Evolutionary conservation across 2,888 invertebrate species (phyloP).

Genomic region (Hirtodrosophila histrioides): DNA sequence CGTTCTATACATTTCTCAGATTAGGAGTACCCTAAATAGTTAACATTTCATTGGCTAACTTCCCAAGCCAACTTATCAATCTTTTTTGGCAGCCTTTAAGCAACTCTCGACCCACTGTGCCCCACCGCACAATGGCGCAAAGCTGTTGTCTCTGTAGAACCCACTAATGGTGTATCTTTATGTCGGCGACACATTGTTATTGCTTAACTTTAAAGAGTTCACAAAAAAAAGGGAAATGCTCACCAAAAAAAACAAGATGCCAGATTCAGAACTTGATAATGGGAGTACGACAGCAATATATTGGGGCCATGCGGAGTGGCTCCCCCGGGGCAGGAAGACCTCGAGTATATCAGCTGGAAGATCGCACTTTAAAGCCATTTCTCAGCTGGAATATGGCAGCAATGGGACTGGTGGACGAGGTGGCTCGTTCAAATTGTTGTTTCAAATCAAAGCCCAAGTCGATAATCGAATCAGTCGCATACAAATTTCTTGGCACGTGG

Average conservation of each 20-base stretch:
- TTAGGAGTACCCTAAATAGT: too few species aligned
- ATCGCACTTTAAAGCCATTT: conserved; percentile 40
- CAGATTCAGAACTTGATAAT: conserved; percentile 37
- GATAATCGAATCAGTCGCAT: conserved; percentile 61
- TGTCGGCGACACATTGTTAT: conserved; percentile 58
- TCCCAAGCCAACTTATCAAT: too few species aligned
- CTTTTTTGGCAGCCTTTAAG: too few species aligned
- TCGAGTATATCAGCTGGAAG: conserved; percentile 17
- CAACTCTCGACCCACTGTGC: conserved; percentile 28
- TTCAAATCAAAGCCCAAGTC: conserved; percentile 43
- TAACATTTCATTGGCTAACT: too few species aligned
- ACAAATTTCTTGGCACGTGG: conserved; percentile 51
- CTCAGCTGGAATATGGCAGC: background rate
- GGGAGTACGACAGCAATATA: conserved; percentile 19
- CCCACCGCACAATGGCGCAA: conserved; percentile 27
- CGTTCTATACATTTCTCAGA: too few species aligned
- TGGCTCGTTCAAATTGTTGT: conserved; percentile 20
- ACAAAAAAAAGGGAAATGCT: conserved; percentile 17
- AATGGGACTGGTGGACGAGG: conserved; percentile 12
- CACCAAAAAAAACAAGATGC: conserved; percentile 19
- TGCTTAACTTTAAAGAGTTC: conserved; percentile 66
- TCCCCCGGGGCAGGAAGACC: background rate
- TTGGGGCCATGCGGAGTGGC: conserved; percentile 12
- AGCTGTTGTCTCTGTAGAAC: conserved; percentile 39
- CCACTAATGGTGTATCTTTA: conserved; percentile 57